Conservation (phyloP, 2,888 invertebrate species). For the Aproaerema taeniolella region DNA sequence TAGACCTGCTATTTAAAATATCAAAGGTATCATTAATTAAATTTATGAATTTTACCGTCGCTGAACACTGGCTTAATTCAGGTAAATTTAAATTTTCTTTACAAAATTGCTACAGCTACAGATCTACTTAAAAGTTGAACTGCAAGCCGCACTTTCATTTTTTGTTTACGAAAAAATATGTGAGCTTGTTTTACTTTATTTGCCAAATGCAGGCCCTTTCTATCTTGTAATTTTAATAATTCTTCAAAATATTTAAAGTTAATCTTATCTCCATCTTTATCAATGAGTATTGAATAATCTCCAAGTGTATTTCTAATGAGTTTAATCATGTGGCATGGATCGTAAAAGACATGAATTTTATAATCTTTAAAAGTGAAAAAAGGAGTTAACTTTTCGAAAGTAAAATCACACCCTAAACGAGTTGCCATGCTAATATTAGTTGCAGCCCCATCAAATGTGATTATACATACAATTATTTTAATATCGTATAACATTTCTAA, state of each 20-base stretch:
- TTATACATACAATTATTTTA: conserved; percentile 5
- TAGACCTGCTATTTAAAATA: background rate
- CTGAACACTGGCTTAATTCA: background rate
- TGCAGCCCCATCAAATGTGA: conserved; percentile 10
- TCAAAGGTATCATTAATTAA: background rate
- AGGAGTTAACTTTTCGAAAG: background rate
- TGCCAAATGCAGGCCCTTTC: background rate
- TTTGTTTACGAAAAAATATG: conserved; percentile 1
- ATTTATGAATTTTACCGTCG: background rate
- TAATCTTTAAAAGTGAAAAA: background rate
- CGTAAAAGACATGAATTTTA: background rate
- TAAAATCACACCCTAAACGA: conserved; percentile 4
- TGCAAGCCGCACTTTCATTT: conserved; percentile 1
- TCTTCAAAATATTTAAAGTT: background rate
- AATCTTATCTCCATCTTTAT: background rate
- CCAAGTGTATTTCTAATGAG: background rate
- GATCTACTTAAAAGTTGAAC: background rate
- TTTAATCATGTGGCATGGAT: conserved; percentile 4
- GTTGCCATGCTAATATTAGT: conserved; percentile 8
- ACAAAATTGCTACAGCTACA: background rate
- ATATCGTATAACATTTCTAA: conserved; percentile 6
- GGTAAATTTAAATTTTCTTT: background rate
- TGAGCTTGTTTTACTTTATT: background rate
- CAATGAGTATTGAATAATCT: background rate
- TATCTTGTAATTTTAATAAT: background rate